These are phyloP conservation scores for Parapsyche elsis DNA, from an alignment of 1,140 invertebrate species.

Conservation along the genomic window DNA sequence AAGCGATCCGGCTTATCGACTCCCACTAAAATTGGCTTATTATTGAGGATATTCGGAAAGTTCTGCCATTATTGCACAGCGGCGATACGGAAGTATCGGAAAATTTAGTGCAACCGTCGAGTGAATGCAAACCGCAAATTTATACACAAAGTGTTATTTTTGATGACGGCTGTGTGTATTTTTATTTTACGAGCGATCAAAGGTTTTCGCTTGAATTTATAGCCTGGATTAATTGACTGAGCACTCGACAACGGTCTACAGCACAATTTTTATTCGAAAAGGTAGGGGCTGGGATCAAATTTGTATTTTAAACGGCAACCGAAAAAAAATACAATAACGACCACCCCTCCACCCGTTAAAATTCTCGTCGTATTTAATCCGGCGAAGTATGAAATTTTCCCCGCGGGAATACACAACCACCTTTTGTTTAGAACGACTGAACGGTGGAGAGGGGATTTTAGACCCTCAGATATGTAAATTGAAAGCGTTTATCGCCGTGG, in stretches of 20 bases:
- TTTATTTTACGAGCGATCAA: constrained; percentile 9
- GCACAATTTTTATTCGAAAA: neutral
- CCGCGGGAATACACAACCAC: neutral
- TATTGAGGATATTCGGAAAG: no score
- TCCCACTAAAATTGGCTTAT: no score
- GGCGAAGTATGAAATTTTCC: neutral
- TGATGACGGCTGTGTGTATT: neutral
- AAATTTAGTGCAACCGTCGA: no score
- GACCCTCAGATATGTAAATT: constrained; percentile 24
- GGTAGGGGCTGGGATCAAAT: neutral
- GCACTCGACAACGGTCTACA: constrained; percentile 1
- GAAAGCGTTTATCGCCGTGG: constrained; percentile 32
- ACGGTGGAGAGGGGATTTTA: neutral
- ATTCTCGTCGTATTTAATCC: neutral
- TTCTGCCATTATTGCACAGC: no score
- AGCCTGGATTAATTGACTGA: constrained; percentile 18
- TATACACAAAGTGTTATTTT: neutral
- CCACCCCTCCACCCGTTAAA: neutral
- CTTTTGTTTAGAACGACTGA: constrained; percentile 12
- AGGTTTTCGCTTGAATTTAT: neutral
- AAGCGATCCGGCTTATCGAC: no score
- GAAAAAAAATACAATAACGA: constrained; percentile 5
- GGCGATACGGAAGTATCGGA: no score
- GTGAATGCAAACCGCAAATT: no score
- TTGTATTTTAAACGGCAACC: neutral